A percentile compares a stretch with the other conserved stretches of the same genome.
phyloP scores from a whole-genome alignment of 2,113 vertebrate genomes.

The Lathamus discolor region DNA sequence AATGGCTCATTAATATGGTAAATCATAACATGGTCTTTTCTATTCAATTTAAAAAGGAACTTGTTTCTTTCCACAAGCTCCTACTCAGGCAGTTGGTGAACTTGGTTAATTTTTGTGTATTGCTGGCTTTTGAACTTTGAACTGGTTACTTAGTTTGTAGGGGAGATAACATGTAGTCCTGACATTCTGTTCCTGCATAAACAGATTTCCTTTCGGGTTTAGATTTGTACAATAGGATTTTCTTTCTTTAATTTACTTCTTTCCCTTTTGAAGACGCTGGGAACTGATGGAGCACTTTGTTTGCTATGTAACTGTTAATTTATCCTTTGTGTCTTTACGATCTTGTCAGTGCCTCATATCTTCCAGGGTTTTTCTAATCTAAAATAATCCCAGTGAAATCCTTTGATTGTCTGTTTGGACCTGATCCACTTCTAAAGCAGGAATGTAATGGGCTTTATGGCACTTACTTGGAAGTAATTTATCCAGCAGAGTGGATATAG shows the following conservation, averaged over 20 bases:
- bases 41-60: slow-evolving; percentile 64
- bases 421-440: slow-evolving; percentile 90
- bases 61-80: slow-evolving; percentile 34
- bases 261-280: slow-evolving; percentile 2
- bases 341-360: slow-evolving; percentile 88
- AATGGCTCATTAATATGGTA: slow-evolving; percentile 77
- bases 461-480: slow-evolving; percentile 92
- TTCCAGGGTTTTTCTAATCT: slow-evolving; percentile 91
- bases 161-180: slow-evolving; percentile 63
- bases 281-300: slow-evolving; percentile 66
- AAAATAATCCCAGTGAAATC: slow-evolving; percentile 96
- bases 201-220: slow-evolving; percentile 66
- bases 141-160: slow-evolving; percentile 66
- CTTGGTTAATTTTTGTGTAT: slow-evolving; percentile 1
- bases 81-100: slow-evolving; percentile 25
- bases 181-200: slow-evolving; percentile 73
- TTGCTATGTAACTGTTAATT: slow-evolving; percentile 87
- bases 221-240: slow-evolving; percentile 66
- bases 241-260: neutral
- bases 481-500: slow-evolving; percentile 87
- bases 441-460: slow-evolving; percentile 93
- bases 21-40: slow-evolving; percentile 71
- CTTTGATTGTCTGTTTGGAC: slow-evolving; percentile 99
- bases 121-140: slow-evolving; percentile 58
- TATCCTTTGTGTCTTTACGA: slow-evolving; percentile 85